Base-by-base conservation (phyloP, 2,888 invertebrate genomes). In the Hydroisotoma schaefferi region DNA sequence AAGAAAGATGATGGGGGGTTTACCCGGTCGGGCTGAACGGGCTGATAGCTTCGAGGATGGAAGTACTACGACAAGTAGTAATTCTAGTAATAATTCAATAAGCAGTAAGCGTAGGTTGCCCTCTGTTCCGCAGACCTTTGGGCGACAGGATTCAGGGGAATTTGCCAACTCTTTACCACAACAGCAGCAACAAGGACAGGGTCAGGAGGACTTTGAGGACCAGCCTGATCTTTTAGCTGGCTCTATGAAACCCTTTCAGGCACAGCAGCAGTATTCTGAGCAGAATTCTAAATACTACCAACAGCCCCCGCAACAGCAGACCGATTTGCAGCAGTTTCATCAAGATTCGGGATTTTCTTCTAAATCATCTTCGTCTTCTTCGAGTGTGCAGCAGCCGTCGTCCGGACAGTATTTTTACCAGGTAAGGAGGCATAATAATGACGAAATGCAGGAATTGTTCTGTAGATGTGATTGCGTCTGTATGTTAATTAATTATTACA, bases 91-190 rank as follows among this genome's bases (percentile, higher is more conserved):
- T 33, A 63, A 63, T 47, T 63, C 63, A 12, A 63, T 63, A 40
- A 59, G 65, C 29, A 64, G 58, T 48, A 70, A 70, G 47, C 44
- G 72, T 26, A 67, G 66, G 58, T 58, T 72, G 25, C 72, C 72
- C 18, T 57, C 67, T 46, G 59, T 72, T 38, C 72, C 72, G 8
- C 67, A 46, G 46, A 46, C 25, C 12, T 46, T 46, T 46, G 20
- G 6, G 5, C 22, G 20, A 18, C 46, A 46, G 25, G 46, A 46
- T 25, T n/a, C n/a, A n/a, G n/a, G n/a, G n/a, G n/a, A n/a, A n/a
- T n/a, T n/a, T n/a, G 25, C 23, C 23, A 22, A 46, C 23, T 25
- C 46, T 23, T 23, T 46, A 5, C 8, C 20, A 40, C 40, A 5
- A 4, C 5, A 15, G 20, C 40, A 5, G n/a, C 40, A 40, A 15